Conservation (phyloP, 2,113 vertebrate species). For the Eudorcas thomsonii region DNA sequence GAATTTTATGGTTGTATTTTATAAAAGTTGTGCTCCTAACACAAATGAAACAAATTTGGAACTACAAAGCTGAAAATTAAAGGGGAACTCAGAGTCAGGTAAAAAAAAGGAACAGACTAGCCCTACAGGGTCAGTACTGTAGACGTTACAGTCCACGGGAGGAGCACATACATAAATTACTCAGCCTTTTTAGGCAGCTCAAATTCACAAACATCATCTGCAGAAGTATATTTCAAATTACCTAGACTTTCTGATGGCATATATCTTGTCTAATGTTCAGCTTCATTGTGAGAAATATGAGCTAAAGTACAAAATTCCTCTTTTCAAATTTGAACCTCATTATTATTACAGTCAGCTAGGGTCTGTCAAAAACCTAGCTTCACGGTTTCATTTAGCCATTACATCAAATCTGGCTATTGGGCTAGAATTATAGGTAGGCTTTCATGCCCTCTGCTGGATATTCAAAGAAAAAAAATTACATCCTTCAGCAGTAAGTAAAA, state of each 20-base stretch:
- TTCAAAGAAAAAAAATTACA: conserved; percentile 37
- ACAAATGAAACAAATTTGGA: conserved; percentile 26
- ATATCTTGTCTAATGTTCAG: not conserved
- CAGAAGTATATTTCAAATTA: not conserved
- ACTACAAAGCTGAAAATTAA: conserved; percentile 32
- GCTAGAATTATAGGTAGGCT: not conserved
- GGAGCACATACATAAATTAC: not conserved
- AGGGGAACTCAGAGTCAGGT: not conserved
- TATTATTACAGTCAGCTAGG: not conserved
- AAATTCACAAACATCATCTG: not conserved
- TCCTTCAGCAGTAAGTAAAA: not conserved
- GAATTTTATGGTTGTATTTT: conserved; percentile 50
- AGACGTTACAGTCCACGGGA: rapidly evolving
- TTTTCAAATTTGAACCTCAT: not conserved
- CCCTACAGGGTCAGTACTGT: not conserved
- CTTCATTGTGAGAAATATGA: not conserved
- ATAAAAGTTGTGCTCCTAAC: conserved; percentile 5
- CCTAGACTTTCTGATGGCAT: not conserved
- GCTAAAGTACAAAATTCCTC: not conserved
- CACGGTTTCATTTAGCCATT: not conserved
- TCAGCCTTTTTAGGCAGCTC: not conserved
- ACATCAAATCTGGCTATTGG: not conserved
- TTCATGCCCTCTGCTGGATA: conserved; percentile 76
- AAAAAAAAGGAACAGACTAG: not conserved
- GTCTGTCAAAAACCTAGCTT: not conserved